Conservation (phyloP, 2,888 invertebrate species). For the Pollenia angustigena region DNA sequence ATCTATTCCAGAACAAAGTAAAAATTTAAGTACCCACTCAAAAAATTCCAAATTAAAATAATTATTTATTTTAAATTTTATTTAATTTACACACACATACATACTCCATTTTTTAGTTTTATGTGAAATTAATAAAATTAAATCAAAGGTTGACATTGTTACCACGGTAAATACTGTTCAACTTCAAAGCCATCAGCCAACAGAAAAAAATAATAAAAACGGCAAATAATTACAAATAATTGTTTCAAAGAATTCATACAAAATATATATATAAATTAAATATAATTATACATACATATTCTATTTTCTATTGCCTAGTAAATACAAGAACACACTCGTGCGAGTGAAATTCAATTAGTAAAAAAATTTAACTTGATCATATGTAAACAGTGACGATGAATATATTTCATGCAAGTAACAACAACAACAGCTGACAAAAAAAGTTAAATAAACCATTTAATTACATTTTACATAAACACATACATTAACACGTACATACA, state of each 20-base stretch:
- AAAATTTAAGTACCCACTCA: too few species aligned
- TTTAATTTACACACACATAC: not conserved
- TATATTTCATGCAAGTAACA: slow-evolving; percentile 12
- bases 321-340: not conserved
- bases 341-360: slow-evolving; percentile 40
- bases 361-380: slow-evolving; percentile 24
- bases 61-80: not conserved
- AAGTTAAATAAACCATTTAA: slow-evolving; percentile 53
- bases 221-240: not conserved
- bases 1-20: too few species aligned
- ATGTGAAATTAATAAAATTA: not conserved
- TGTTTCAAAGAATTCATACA: slow-evolving; percentile 1
- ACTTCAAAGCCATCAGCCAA: not conserved
- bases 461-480: slow-evolving; percentile 41
- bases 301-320: not conserved
- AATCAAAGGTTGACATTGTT: slow-evolving; percentile 29
- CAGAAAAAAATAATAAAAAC: not conserved
- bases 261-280: not conserved
- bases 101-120: not conserved
- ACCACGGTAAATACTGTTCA: slow-evolving; percentile 1
- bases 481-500: not conserved
- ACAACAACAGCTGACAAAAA: not conserved
- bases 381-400: slow-evolving; percentile 31
- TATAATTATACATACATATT: not conserved
- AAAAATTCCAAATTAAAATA: not conserved